Percentiles rank a stretch among this genome's conserved stretches.
These are phyloP conservation scores for Esperia sulphurella DNA, from an alignment of 2,888 invertebrate genomes.

Conservation along the genomic window DNA sequence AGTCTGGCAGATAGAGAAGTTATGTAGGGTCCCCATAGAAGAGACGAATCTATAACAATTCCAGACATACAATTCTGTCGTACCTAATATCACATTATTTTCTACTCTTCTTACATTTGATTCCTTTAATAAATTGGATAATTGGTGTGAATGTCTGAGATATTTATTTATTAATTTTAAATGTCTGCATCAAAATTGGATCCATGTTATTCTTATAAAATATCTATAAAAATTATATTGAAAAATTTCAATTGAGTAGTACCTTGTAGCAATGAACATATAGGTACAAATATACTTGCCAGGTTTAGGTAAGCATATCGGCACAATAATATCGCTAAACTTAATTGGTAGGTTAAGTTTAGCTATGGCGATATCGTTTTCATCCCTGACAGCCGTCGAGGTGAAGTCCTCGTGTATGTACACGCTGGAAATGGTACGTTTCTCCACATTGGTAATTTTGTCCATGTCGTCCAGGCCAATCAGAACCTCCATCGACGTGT, in stretches of 20 bases:
- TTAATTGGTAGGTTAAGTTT: constrained; percentile 57
- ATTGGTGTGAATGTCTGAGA: no score
- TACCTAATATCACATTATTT: no score
- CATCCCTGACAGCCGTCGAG: constrained; percentile 71
- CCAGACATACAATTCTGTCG: no score
- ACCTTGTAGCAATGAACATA: not conserved
- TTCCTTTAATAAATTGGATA: no score
- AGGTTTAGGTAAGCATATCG: constrained; percentile 74
- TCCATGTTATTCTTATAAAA: no score
- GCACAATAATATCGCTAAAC: constrained; percentile 63
- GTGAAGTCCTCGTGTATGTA: constrained; percentile 72
- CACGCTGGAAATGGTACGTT: constrained; percentile 48
- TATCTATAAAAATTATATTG: no score
- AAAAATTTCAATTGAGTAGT: not conserved
- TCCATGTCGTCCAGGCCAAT: constrained; percentile 70
- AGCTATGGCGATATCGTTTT: constrained; percentile 79
- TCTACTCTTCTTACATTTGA: no score
- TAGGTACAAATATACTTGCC: constrained; percentile 41
- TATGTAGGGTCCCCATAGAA: no score
- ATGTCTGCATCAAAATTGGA: no score
- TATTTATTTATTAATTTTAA: no score
- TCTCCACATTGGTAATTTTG: constrained; percentile 45
- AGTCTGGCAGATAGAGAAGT: no score
- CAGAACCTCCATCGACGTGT: constrained; percentile 48
- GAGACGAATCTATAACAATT: no score